phyloP scores from a whole-genome alignment of 2,888 invertebrate genomes.

The Trypoxylon attenuatum region DNA sequence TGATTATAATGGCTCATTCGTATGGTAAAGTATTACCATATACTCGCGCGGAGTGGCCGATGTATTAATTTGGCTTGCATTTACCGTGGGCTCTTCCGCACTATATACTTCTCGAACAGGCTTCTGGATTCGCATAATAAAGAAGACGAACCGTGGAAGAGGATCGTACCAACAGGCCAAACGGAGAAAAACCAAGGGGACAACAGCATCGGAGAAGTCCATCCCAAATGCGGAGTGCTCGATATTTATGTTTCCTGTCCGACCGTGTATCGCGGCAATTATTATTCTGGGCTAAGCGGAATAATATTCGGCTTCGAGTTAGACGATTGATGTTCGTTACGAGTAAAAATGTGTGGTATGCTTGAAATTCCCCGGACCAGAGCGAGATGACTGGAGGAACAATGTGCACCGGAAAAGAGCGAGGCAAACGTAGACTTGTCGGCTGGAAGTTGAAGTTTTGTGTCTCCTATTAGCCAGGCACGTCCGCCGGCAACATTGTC shows the following conservation, averaged over 20 bases:
- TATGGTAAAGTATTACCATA: neutral
- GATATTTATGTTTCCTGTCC: constrained; percentile 30
- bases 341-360: too few relatives aligned
- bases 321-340: too few relatives aligned
- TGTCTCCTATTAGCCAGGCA: neutral
- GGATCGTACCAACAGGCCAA: neutral
- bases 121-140: constrained; percentile 18
- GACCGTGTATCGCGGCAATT: constrained; percentile 21
- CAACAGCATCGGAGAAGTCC: neutral
- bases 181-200: constrained; percentile 10
- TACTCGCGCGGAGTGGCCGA: too few relatives aligned
- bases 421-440: too few relatives aligned
- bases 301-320: too few relatives aligned
- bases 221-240: constrained; percentile 25
- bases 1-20: neutral
- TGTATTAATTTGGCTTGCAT: too few relatives aligned
- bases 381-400: too few relatives aligned
- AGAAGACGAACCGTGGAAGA: constrained; percentile 6
- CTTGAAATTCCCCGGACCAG: too few relatives aligned
- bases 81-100: too few relatives aligned
- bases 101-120: too few relatives aligned
- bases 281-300: constrained; percentile 25
- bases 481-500: constrained; percentile 18
- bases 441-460: too few relatives aligned
- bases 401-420: too few relatives aligned